These are phyloP conservation scores for Oscheius sp. DNA, from an alignment of 2,888 invertebrate species.

Conservation along the genomic window DNA sequence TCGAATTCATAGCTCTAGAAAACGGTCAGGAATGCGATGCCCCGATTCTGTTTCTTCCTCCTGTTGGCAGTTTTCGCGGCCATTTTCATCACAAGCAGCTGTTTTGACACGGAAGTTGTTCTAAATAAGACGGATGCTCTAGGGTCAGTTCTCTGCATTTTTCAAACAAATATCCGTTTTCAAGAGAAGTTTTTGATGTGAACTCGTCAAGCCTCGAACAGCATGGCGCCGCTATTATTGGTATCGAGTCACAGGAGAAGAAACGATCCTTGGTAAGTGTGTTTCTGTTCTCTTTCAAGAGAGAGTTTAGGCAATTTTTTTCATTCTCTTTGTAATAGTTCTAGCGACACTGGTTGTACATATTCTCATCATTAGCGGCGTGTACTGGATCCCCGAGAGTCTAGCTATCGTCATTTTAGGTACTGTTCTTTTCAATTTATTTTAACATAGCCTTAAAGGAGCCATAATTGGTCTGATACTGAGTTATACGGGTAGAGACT, in stretches of 20 bases:
- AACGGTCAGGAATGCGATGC: slow-evolving; percentile 27
- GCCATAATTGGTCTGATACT: slow-evolving; percentile 67
- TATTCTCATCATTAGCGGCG: slow-evolving; percentile 91
- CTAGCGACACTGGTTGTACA: slow-evolving; percentile 93
- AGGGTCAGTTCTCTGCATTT: slow-evolving; percentile 41
- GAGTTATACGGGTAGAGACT: slow-evolving; percentile 66
- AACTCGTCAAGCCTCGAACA: slow-evolving; percentile 54
- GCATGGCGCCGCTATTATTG: slow-evolving; percentile 60
- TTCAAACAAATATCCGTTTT: neutral
- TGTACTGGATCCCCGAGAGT: slow-evolving; percentile 96
- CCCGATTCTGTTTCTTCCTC: neutral
- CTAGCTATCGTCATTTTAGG: slow-evolving; percentile 92
- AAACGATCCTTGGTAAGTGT: slow-evolving; percentile 50
- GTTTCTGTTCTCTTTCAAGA: neutral
- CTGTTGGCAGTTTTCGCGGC: neutral
- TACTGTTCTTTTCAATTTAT: slow-evolving; percentile 54
- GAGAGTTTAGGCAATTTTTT: slow-evolving; percentile 85
- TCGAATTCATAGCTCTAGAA: neutral
- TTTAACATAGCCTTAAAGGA: slow-evolving; percentile 47
- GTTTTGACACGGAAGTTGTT: slow-evolving; percentile 28
- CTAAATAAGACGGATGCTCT: slow-evolving; percentile 51
- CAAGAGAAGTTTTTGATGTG: slow-evolving; percentile 43
- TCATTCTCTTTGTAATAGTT: slow-evolving; percentile 93
- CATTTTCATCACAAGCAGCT: neutral
- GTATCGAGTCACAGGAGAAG: slow-evolving; percentile 58